Evolutionary conservation across 2,113 vertebrate genomes (phyloP), one percentile per base, ranked within the genome.

Genomic region (Antigone vipio): DNA sequence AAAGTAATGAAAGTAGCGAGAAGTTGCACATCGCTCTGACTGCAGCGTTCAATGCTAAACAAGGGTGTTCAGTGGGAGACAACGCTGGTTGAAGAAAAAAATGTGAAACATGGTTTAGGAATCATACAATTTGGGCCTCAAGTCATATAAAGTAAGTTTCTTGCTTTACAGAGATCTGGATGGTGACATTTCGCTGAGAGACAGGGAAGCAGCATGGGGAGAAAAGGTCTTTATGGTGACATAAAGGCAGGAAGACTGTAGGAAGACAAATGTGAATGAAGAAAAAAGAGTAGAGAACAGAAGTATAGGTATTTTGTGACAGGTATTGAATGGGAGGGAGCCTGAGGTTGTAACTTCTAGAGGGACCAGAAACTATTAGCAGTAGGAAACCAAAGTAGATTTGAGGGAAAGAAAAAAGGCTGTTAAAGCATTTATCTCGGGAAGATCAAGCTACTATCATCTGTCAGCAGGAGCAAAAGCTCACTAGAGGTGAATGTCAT

Each of bases 401-500:
- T 82, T 85, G 53, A 94, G 58, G 62, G 49, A 92, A 93, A 20
- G 27, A 17, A 52, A 86, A 91, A 76, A 19, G 38, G 11, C 60
- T 89, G 52, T 52, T 91, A 52, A 83, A 94, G 34, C 11, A 1
- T 74, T 94, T 93, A 15, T 89, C 42, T 87, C 20, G 22, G 55
- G 38, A 80, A 88, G 85, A 92, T 85, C 75, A 86, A 86, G 35
- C 79, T 71, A 30, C 34, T 68, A 32, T 47, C 85, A 60, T 80
- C 72, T 94, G 53, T 76, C 86, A 94, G 94, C 80, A 94, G 64
- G 50, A 85, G 83, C 34, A 78, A 94, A 95, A 92, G 53, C 79
- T 92, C 45, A 53, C 78, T 77, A 83, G 59, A 94, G 73, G 62
- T 75, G 69, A 91, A 89, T 47, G 66, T 80, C 66, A 76, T 9